Conservation (phyloP, 2,113 vertebrate species). For the Hirundichthys speculiger region DNA sequence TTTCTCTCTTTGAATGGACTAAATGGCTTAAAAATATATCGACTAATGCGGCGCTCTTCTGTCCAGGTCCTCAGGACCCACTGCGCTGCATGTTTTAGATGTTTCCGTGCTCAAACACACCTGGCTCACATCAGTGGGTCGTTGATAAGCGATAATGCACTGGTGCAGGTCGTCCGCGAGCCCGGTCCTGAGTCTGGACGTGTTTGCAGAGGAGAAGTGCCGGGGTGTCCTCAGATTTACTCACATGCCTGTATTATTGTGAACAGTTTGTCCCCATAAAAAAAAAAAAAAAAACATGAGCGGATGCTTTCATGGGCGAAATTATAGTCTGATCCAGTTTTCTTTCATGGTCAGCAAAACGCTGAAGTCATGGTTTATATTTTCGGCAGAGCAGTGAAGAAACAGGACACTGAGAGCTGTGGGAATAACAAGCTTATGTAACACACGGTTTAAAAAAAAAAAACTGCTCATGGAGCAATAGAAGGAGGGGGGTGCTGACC, state of each 20-base stretch:
- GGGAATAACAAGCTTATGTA: constrained; percentile 49
- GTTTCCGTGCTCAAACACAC: too few species aligned
- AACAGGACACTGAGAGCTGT: constrained; percentile 21
- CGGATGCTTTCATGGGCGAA: not conserved
- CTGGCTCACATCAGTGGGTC: too few species aligned
- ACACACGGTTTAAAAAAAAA: constrained; percentile 33
- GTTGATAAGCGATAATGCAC: too few species aligned
- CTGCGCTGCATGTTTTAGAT: too few species aligned
- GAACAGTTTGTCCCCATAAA: not conserved
- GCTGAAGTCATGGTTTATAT: constrained; percentile 12
- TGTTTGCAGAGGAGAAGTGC: not conserved
- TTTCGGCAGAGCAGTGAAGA: constrained; percentile 15
- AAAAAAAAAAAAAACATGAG: not conserved
- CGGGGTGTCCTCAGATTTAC: not conserved
- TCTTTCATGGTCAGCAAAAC: constrained; percentile 10
- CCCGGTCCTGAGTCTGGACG: not conserved
- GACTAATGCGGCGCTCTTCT: too few species aligned
- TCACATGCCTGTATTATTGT: not conserved
- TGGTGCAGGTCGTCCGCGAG: not conserved
- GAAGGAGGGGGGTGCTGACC: not conserved
- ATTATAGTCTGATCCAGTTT: not conserved
- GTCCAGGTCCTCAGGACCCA: too few species aligned
- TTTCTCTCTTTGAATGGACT: too few species aligned
- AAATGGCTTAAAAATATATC: too few species aligned
- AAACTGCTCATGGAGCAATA: not conserved